A percentile compares a stretch with the other conserved stretches of the same genome.
Evolutionary conservation across 1,140 invertebrate genomes (phyloP).

Genomic region (Hypsibius dujardini): DNA sequence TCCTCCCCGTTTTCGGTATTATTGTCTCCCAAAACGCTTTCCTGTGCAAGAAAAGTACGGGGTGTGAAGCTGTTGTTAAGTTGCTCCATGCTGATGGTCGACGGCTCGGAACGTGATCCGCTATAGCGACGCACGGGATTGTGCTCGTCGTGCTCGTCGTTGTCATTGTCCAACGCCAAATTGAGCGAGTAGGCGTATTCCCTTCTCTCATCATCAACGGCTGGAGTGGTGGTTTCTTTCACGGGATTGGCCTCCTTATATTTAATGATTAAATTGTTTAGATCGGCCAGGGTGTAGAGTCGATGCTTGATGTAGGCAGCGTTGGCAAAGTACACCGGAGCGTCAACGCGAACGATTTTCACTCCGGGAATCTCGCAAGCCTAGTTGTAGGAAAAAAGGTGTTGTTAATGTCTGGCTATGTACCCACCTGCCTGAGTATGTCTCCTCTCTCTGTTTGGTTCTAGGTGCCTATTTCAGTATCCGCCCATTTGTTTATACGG

Average conservation of each 20-base stretch:
- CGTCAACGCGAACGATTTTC: background rate
- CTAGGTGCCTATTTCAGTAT: too few relatives aligned
- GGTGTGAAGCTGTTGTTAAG: background rate
- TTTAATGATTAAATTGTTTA: constrained; percentile 1
- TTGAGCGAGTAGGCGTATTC: background rate
- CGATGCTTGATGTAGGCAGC: background rate
- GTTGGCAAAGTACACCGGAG: constrained; percentile 1
- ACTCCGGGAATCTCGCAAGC: background rate
- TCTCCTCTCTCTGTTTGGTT: too few relatives aligned
- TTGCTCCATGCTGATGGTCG: constrained; percentile 1
- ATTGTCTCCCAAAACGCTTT: constrained; percentile 9
- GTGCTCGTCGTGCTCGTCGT: background rate
- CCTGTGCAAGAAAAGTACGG: background rate
- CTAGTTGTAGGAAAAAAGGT: background rate
- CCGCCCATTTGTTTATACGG: too few relatives aligned
- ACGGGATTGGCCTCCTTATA: background rate
- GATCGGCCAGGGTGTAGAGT: background rate
- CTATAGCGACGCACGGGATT: background rate
- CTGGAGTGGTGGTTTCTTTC: background rate
- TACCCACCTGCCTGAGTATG: too few relatives aligned
- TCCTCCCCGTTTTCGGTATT: too few relatives aligned
- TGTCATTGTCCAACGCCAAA: constrained; percentile 1
- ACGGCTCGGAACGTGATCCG: too few relatives aligned
- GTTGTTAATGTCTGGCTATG: too few relatives aligned
- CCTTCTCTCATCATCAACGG: background rate